Base-by-base conservation (phyloP, 2,797 vertebrate species). In the Myotis pilosus region DNA sequence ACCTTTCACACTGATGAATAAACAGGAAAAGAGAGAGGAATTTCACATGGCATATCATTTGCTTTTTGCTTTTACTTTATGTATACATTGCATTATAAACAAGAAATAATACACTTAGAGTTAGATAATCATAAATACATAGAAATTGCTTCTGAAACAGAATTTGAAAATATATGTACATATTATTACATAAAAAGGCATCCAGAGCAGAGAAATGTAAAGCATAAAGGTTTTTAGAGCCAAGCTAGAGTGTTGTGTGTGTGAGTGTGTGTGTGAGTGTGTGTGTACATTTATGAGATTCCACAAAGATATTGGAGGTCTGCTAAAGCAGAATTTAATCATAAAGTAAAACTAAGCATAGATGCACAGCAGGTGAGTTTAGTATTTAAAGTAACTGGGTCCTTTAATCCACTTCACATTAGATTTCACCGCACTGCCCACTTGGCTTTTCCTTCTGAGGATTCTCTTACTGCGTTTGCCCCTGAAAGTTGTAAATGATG, bases 341-440 rank as follows among this genome's bases (percentile, higher is more conserved):
- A 74, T 25, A 88, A 75, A 88, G 60, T 57, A 86, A 81, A 92
- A 80, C 53, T 74, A 69, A 62, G 22, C 20, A 69, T 49, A 68
- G 28, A 75, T 64, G 2, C 8, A 75, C 23, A 69, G 44, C 2
- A 13, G 23, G 16, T 49, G 22, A 41, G 8, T 53, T 55, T 36
- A 49, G 15, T 71, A 28, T 80, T 55, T 85, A 41, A 41, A 33
- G 22, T 38, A 68, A 62, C 20, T 53, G 19, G 28, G 10, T 79
- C 44, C 36, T 47, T 66, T 71, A 86, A 79, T 81, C 49, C 62
- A 44, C 75, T 44, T 80, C 75, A 17, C 33, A 41, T 88, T 80
- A 44, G 17, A 30, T 49, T 87, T 85, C 10, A 71, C 15, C 51
- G 51, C 3, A 7, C 19, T 81, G 47, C 28, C 68, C 44, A n/a